Conservation (phyloP, 2,797 vertebrate genomes). For the Mastacembelus armatus region DNA sequence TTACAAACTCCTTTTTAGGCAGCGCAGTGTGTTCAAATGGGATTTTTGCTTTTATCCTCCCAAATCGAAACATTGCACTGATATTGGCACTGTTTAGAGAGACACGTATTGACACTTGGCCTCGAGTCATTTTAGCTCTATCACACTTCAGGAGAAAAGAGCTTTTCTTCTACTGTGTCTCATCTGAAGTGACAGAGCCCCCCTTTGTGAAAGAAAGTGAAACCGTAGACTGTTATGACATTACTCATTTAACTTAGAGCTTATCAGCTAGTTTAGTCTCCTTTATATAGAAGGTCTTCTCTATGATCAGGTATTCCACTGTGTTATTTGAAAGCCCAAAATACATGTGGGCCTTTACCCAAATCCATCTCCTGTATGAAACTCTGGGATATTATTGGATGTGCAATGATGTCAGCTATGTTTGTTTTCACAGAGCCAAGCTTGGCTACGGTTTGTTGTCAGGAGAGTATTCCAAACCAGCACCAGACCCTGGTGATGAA, state of each 20-base stretch:
- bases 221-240: not conserved
- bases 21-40: not conserved
- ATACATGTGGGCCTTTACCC: slow-evolving; percentile 12
- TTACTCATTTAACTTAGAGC: not conserved
- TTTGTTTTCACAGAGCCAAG: slow-evolving; percentile 89
- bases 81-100: slow-evolving; percentile 10
- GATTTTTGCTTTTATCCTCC: not conserved
- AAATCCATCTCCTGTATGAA: slow-evolving; percentile 42
- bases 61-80: not conserved
- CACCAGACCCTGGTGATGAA: slow-evolving; percentile 87
- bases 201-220: slow-evolving; percentile 19
- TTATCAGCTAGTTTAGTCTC: too few relatives aligned
- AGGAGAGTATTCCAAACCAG: slow-evolving; percentile 95
- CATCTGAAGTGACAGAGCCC: not conserved
- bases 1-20: slow-evolving; percentile 7
- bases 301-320: slow-evolving; percentile 9
- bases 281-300: slow-evolving; percentile 8
- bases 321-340: slow-evolving; percentile 36
- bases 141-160: not conserved
- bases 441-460: slow-evolving; percentile 94
- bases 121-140: not conserved
- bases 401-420: slow-evolving; percentile 47
- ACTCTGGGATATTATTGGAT: slow-evolving; percentile 28
- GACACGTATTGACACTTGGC: not conserved
- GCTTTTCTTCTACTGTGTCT: not conserved